A percentile compares a stretch with the other conserved stretches of the same genome.
Conservation (phyloP, 2,797 vertebrate species). For the Cuculus canorus region DNA sequence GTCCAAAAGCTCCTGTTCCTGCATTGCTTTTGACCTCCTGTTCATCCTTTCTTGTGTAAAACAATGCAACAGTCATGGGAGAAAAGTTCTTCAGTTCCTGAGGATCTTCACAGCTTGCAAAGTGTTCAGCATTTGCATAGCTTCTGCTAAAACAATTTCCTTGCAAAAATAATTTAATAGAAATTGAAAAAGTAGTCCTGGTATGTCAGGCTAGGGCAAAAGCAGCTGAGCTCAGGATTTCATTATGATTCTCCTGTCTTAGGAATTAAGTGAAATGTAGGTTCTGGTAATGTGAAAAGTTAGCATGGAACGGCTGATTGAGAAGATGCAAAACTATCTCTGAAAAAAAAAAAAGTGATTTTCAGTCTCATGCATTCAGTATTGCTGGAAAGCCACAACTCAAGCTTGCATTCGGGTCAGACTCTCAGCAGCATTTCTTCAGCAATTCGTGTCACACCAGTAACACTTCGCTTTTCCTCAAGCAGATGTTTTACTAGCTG, state of each 20-base stretch:
- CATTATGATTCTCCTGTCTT: neutral
- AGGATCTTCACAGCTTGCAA: slow-evolving; percentile 42
- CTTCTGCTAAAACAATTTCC: slow-evolving; percentile 54
- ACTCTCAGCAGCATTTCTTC: neutral
- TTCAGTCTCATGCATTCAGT: neutral
- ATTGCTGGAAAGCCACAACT: fast-evolving
- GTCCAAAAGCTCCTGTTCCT: slow-evolving; percentile 21
- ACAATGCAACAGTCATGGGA: slow-evolving; percentile 32
- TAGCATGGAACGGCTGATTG: neutral
- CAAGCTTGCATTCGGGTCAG: neutral
- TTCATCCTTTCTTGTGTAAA: slow-evolving; percentile 13
- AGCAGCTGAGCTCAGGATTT: neutral
- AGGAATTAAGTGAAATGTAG: neutral
- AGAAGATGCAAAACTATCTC: neutral
- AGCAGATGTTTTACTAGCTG: neutral
- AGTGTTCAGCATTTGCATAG: neutral
- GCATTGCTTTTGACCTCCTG: slow-evolving; percentile 27
- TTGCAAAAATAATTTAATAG: neutral
- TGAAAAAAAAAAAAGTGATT: neutral
- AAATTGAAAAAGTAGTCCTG: neutral
- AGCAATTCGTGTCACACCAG: neutral
- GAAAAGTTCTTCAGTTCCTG: slow-evolving; percentile 41
- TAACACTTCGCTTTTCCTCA: neutral
- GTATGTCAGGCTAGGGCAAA: neutral
- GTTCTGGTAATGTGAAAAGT: neutral